These are phyloP conservation scores for Scalopus aquaticus DNA, from an alignment of 2,113 vertebrate genomes.

Conservation along the genomic window DNA sequence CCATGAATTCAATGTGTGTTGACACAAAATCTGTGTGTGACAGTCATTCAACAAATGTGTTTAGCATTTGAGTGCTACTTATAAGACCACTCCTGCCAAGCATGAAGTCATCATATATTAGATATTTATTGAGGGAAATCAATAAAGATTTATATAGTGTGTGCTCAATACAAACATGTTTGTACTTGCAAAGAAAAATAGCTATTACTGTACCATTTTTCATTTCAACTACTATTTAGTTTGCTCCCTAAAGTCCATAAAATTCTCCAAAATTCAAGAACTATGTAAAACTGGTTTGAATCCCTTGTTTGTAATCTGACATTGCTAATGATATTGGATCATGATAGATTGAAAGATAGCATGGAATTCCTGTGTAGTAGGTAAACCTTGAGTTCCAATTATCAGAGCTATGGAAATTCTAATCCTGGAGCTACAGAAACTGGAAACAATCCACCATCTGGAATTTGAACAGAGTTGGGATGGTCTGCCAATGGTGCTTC, in stretches of 20 bases:
- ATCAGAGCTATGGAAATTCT: background rate
- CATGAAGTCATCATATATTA: background rate
- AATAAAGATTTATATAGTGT: background rate
- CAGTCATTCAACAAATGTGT: background rate
- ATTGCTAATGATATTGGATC: background rate
- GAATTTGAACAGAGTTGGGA: background rate
- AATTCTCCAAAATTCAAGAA: background rate
- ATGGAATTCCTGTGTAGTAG: background rate
- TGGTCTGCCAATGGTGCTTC: background rate
- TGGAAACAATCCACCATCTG: background rate
- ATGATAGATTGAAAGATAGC: background rate
- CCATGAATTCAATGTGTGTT: background rate
- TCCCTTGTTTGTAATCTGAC: background rate
- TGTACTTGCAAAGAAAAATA: background rate
- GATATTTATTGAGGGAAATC: background rate
- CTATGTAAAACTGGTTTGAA: background rate
- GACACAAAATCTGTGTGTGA: background rate
- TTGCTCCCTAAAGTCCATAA: background rate
- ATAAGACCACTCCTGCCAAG: background rate
- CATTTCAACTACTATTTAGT: background rate
- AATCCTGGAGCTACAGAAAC: background rate
- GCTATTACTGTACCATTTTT: background rate
- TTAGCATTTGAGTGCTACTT: background rate
- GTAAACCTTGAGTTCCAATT: background rate
- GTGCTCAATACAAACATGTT: background rate